These are phyloP conservation scores for Drosophila sp. DNA, from an alignment of 1,140 invertebrate genomes.

Conservation along the genomic window DNA sequence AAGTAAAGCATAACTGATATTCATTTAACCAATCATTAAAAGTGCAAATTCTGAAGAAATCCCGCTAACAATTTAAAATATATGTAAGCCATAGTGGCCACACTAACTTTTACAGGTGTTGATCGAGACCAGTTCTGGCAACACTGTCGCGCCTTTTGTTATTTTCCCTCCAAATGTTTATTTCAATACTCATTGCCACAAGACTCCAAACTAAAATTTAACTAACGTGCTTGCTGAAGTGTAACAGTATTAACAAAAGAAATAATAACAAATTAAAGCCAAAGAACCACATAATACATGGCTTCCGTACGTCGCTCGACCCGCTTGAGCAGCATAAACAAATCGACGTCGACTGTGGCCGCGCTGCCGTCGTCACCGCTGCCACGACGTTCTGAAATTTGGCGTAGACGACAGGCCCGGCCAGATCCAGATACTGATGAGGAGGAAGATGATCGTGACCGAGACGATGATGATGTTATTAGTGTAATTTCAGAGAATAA, in stretches of 20 bases:
- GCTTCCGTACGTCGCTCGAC: constrained; percentile 74
- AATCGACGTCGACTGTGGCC: constrained; percentile 40
- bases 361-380: constrained; percentile 45
- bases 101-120: no score
- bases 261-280: constrained; percentile 19
- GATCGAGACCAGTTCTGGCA: background rate
- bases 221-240: background rate
- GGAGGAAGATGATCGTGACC: constrained; percentile 12
- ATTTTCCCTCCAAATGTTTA: constrained; percentile 16
- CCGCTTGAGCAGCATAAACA: constrained; percentile 70
- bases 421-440: constrained; percentile 59
- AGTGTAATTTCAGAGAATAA: constrained; percentile 74
- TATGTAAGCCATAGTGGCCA: no score
- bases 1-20: no score
- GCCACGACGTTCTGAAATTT: constrained; percentile 66
- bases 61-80: no score
- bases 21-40: no score
- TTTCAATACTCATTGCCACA: background rate
- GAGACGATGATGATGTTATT: constrained; percentile 44
- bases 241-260: constrained; percentile 8
- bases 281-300: constrained; percentile 47
- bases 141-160: constrained; percentile 28
- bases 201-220: background rate
- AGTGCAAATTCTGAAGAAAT: no score
- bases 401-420: constrained; percentile 63